These are phyloP conservation scores for Cephalophus harveyi DNA, from an alignment of 2,113 vertebrate species.

Conservation along the genomic window DNA sequence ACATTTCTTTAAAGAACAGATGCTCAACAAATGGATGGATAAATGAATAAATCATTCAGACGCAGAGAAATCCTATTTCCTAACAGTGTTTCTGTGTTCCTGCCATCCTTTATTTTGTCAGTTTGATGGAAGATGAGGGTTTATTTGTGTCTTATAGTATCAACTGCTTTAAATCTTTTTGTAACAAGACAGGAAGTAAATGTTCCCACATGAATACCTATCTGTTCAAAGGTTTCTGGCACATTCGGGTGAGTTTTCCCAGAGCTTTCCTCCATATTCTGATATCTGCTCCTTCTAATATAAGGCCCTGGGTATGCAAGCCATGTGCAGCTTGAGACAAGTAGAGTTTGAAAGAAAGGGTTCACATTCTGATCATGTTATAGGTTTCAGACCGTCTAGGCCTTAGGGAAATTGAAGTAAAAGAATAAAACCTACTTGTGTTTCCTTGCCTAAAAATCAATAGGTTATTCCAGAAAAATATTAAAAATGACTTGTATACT, in stretches of 20 bases:
- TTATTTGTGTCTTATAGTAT: neutral
- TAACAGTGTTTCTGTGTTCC: neutral
- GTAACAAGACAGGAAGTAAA: neutral
- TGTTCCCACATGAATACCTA: neutral
- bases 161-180: neutral
- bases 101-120: neutral
- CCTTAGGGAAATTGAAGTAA: neutral
- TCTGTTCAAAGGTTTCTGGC: neutral
- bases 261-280: neutral
- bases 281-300: neutral
- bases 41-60: neutral
- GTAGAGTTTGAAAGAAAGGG: neutral
- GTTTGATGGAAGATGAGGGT: neutral
- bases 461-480: neutral
- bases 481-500: neutral
- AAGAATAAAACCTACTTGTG: neutral
- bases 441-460: constrained; percentile 24
- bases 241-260: neutral
- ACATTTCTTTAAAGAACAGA: neutral
- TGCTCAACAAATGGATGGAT: neutral
- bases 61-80: neutral
- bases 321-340: neutral
- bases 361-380: neutral
- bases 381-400: neutral
- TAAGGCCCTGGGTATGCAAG: neutral